Percentiles rank a stretch among this genome's conserved stretches.
Evolutionary conservation across 2,113 vertebrate species (phyloP).

Genomic region (Glaucidium brasilianum): DNA sequence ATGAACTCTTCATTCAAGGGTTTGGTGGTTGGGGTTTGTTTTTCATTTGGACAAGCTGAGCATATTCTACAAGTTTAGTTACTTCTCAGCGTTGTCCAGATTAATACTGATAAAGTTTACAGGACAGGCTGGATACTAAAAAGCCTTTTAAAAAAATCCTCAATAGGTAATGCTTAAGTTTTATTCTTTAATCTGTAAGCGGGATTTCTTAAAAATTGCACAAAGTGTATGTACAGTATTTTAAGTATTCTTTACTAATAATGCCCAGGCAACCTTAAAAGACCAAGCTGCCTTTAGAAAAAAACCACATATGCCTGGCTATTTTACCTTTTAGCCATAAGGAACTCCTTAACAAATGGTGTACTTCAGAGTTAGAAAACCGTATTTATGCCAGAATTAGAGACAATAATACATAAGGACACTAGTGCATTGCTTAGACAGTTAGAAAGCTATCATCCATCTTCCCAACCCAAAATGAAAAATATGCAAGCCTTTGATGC

Average conservation of each 20-base stretch:
- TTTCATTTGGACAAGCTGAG: neutral
- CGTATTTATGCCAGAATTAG: neutral
- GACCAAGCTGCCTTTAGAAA: neutral
- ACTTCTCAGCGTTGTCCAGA: neutral
- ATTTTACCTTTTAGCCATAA: neutral
- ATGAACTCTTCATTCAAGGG: neutral
- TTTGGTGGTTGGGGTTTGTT: neutral
- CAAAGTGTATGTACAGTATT: neutral
- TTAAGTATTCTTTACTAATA: neutral
- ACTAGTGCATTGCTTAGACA: neutral
- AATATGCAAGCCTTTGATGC: neutral
- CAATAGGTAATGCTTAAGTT: neutral
- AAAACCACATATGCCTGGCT: accelerated
- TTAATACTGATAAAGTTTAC: neutral
- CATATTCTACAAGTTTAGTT: neutral
- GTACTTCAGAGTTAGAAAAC: neutral
- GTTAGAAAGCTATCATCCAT: neutral
- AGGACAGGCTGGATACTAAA: neutral
- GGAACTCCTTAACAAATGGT: neutral
- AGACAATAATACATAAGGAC: neutral
- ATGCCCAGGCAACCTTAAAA: neutral
- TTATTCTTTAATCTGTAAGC: neutral
- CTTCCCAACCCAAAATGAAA: neutral
- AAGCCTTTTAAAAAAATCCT: neutral
- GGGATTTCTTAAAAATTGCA: neutral